phyloP scores from a whole-genome alignment of 2,888 invertebrate genomes.

The Euproctis similis region DNA sequence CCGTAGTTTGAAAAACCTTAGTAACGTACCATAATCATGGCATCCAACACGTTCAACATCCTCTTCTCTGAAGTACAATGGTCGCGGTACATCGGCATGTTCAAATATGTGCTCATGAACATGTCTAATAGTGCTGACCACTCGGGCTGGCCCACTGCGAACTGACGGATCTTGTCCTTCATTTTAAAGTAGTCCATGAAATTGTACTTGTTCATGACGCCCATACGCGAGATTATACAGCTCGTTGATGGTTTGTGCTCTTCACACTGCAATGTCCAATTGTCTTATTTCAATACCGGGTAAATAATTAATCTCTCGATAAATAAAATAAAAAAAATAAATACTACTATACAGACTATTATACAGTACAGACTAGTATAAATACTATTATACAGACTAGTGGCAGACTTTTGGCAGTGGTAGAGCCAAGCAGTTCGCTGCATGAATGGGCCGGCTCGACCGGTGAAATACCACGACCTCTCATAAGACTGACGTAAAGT shows the following conservation, averaged over 20 bases:
- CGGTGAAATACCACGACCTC: too few species aligned
- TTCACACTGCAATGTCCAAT: slow-evolving; percentile 57
- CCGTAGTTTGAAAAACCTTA: too few species aligned
- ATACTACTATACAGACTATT: too few species aligned
- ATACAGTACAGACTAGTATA: too few species aligned
- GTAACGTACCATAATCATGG: slow-evolving; percentile 52
- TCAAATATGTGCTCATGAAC: slow-evolving; percentile 35
- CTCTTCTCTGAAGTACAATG: slow-evolving; percentile 55
- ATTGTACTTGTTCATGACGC: slow-evolving; percentile 48
- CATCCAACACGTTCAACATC: slow-evolving; percentile 52
- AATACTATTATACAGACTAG: too few species aligned
- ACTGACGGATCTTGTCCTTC: slow-evolving; percentile 46
- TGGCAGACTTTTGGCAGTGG: too few species aligned
- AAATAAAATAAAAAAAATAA: too few species aligned
- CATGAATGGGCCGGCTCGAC: too few species aligned
- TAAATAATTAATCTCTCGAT: too few species aligned
- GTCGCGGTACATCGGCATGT: slow-evolving; percentile 40
- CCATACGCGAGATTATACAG: slow-evolving; percentile 54
- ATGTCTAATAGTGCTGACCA: slow-evolving; percentile 32
- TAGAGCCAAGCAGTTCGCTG: too few species aligned
- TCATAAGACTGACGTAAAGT: too few species aligned
- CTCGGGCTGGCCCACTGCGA: slow-evolving; percentile 22
- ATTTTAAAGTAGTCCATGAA: slow-evolving; percentile 62
- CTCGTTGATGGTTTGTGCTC: slow-evolving; percentile 38
- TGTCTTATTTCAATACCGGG: too few species aligned